Evolutionary conservation across 2,797 vertebrate species (phyloP), one percentile per base, ranked within the genome.

Genomic region (Malurus leucopterus): DNA sequence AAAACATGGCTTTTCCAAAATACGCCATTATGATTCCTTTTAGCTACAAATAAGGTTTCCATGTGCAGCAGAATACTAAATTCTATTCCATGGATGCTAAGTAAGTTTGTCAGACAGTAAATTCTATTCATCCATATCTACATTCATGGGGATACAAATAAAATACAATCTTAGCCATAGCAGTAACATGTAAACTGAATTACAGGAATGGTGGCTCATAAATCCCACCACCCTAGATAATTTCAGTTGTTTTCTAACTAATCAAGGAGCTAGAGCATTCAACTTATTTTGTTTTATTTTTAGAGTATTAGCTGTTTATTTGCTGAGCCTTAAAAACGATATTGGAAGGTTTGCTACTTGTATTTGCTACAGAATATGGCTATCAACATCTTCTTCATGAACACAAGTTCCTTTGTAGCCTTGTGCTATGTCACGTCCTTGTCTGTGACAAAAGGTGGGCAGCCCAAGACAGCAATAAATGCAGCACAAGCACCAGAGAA

Each of bases 1-100:
- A n/a, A n/a, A n/a, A n/a, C n/a, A n/a, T n/a, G n/a, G 30, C 46
- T 86, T 80, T 91, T 84, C 58, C 57, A 68, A 64, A 93, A 78
- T 26, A 50, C 27, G 63, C 10, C 57, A 73, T 8, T 65, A 11
- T 63, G 34, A 63, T 29, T 90, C 88, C 29, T 84, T 84, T 76
- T 57, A 82, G 46, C 23, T 58, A 69, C 57, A 82, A 38, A 6
- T 58, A 76, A 59, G 16, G n/a, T 51, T 73, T 70, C 29, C 44
- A 61, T 1, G 6, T 47, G 23, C 47, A 74, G 63, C 29, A 89
- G 26, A 91, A 51, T 27, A 17, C 55, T 69, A 65, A 84, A 65
- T 63, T 53, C 47, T 80, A 8, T 50, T 78, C 16, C 20, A 69
- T 7, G 50, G 50, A 69, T 38, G 51, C 26, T 21, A 58, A 32